Percentiles rank a stretch among this genome's conserved stretches.
phyloP scores from a whole-genome alignment of 2,113 vertebrate species.

The Rhabdornis inornatus region DNA sequence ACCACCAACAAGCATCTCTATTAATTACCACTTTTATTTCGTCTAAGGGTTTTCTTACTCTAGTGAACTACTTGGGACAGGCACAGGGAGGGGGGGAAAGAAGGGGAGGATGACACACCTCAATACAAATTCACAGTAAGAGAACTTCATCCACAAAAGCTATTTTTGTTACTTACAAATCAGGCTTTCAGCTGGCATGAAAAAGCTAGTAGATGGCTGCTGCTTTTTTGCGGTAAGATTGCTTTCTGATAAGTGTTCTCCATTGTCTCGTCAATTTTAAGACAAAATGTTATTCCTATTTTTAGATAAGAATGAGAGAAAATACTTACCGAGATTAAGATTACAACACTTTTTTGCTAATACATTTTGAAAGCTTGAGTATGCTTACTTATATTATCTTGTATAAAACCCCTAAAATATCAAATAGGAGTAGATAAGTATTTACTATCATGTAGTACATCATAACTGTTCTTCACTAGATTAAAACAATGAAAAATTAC shows the following conservation, averaged over 20 bases:
- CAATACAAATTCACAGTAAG: not conserved
- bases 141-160: not conserved
- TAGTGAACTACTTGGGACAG: not conserved
- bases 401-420: not conserved
- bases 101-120: not conserved
- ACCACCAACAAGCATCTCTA: not conserved
- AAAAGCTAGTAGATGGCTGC: not conserved
- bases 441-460: not conserved
- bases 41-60: not conserved
- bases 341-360: not conserved
- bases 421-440: not conserved
- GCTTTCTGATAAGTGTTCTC: not conserved
- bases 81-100: not conserved
- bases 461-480: not conserved
- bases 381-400: not conserved
- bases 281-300: not conserved
- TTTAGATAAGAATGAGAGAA: not conserved
- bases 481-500: not conserved
- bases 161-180: slow-evolving; percentile 6
- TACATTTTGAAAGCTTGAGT: not conserved
- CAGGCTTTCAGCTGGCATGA: not conserved
- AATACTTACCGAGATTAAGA: not conserved
- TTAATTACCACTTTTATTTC: not conserved
- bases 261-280: not conserved
- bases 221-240: not conserved